These are phyloP conservation scores for Oreochromis tanganicae DNA, from an alignment of 2,113 vertebrate species.

Conservation along the genomic window DNA sequence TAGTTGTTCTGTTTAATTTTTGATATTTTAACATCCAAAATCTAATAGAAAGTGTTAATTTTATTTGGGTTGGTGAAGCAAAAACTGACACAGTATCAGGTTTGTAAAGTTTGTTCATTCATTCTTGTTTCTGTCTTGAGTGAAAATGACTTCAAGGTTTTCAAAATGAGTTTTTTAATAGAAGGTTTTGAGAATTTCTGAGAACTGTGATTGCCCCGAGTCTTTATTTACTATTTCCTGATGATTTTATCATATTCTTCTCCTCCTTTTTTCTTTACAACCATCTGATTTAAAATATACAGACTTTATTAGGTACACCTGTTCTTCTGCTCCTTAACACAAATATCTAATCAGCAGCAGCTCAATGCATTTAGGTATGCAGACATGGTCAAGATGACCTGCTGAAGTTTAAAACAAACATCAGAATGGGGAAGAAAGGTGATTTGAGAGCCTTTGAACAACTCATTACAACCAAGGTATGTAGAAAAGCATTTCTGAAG, in stretches of 20 bases:
- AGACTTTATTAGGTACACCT: neutral
- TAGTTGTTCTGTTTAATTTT: neutral
- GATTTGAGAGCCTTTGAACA: neutral
- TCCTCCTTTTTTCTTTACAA: neutral
- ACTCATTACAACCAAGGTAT: neutral
- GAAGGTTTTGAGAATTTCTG: neutral
- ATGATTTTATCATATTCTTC: neutral
- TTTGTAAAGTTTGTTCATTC: neutral
- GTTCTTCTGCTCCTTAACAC: neutral
- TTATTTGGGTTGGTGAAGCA: neutral
- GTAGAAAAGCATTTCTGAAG: neutral
- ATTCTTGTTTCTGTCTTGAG: neutral
- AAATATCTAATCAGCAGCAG: neutral
- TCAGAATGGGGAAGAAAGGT: neutral
- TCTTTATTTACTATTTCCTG: neutral
- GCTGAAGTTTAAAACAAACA: neutral
- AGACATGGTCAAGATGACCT: neutral
- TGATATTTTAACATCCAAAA: neutral
- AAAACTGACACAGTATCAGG: neutral
- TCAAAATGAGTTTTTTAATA: neutral
- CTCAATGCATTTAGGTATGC: neutral
- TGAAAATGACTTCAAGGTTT: neutral
- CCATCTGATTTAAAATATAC: neutral
- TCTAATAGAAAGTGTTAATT: neutral
- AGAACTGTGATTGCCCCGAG: neutral